Percentiles rank a stretch among this genome's conserved stretches.
These are phyloP conservation scores for Formica exsecta DNA, from an alignment of 1,140 invertebrate species.

Conservation along the genomic window DNA sequence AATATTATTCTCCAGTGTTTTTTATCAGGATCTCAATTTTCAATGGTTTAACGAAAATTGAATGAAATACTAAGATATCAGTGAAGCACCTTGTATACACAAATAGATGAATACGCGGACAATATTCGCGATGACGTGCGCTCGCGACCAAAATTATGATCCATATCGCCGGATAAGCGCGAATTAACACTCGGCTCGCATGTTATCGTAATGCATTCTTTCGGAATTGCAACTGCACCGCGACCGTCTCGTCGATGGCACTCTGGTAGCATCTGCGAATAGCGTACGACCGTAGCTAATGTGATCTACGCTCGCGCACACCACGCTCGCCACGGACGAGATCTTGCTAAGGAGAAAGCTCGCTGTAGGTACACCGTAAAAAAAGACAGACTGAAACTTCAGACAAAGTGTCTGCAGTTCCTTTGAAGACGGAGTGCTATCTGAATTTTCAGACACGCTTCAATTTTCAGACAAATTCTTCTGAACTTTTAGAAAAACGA, in stretches of 20 bases:
- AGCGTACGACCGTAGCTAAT: slow-evolving; percentile 79
- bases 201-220: slow-evolving; percentile 64
- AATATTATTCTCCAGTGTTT: not conserved
- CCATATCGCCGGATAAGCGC: not conserved
- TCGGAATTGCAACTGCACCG: slow-evolving; percentile 61
- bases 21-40: not conserved
- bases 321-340: slow-evolving; percentile 33
- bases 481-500: too few species aligned
- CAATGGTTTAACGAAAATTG: not conserved
- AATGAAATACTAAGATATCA: not conserved
- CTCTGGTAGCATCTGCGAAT: slow-evolving; percentile 76
- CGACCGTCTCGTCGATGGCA: slow-evolving; percentile 56
- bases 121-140: not conserved
- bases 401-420: too few species aligned
- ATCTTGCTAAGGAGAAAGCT: too few species aligned
- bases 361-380: too few species aligned
- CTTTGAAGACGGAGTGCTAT: too few species aligned
- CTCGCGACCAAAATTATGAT: not conserved
- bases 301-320: slow-evolving; percentile 76
- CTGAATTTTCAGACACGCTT: too few species aligned
- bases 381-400: too few species aligned
- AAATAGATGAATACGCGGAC: not conserved
- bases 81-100: not conserved
- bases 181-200: slow-evolving; percentile 17
- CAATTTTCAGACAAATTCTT: too few species aligned